phyloP scores from a whole-genome alignment of 1,140 invertebrate species.

The Drosophila mojavensis region DNA sequence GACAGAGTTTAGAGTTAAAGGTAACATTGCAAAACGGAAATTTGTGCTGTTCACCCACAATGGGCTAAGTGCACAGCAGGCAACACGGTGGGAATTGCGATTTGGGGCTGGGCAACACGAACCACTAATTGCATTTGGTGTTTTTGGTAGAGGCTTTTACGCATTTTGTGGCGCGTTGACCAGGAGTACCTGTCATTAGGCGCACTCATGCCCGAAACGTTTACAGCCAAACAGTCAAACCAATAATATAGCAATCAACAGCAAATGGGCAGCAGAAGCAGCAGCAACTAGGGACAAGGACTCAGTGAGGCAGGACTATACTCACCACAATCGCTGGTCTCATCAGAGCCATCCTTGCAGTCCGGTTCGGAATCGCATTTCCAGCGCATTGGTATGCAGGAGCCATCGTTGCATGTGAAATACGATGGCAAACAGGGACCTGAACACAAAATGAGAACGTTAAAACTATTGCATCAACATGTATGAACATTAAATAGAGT shows the following conservation, averaged over 20 bases:
- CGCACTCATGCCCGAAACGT: slow-evolving; percentile 45
- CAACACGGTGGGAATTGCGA: background rate
- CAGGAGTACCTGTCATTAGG: slow-evolving; percentile 70
- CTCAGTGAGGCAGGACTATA: slow-evolving; percentile 13
- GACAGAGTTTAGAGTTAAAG: slow-evolving; percentile 39
- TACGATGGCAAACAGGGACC: slow-evolving; percentile 84
- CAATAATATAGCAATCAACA: slow-evolving; percentile 77
- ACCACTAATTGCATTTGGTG: slow-evolving; percentile 77
- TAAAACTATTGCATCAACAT: slow-evolving; percentile 25
- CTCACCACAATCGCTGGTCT: slow-evolving; percentile 86
- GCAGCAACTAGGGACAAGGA: background rate
- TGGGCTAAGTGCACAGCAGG: slow-evolving; percentile 29
- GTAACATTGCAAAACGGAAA: slow-evolving; percentile 21
- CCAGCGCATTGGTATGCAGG: slow-evolving; percentile 87
- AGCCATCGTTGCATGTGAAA: slow-evolving; percentile 87
- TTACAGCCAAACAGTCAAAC: slow-evolving; percentile 64
- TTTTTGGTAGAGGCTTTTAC: slow-evolving; percentile 50
- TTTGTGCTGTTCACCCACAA: slow-evolving; percentile 20
- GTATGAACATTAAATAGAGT: slow-evolving; percentile 14
- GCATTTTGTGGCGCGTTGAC: slow-evolving; percentile 39
- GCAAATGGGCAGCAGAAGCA: slow-evolving; percentile 10
- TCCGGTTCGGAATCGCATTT: slow-evolving; percentile 88
- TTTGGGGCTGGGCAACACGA: slow-evolving; percentile 12
- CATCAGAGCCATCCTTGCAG: slow-evolving; percentile 89
- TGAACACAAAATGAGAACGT: slow-evolving; percentile 54